Evolutionary conservation across 2,113 vertebrate genomes (phyloP), one percentile per base, ranked within the genome.

Genomic region (Equus quagga): DNA sequence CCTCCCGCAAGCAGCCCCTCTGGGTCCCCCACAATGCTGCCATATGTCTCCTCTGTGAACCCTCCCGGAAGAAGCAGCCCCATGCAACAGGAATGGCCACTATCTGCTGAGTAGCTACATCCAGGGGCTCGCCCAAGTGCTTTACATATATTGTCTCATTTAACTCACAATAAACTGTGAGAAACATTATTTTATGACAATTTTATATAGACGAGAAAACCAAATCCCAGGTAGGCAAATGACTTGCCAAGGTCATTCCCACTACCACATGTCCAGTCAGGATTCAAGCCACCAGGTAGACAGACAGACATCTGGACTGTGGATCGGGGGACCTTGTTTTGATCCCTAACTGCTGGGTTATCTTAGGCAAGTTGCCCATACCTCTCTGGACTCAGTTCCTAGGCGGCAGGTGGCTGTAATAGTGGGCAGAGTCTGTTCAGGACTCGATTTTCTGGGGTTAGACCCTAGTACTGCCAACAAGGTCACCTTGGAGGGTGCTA

Each of bases 41-140:
- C 6, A 0, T 31, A 13, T 31, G 23, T 26, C 46, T 14, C 17
- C 28, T n/a, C 54, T 8, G 0, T 21, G 44, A 31, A 8, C 1
- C 14, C 11, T 28, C 54, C 60, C 18, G 67, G 24, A 54, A 79
- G 41, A n/a, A 91, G 54, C 10, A 64, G 21, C 2, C 3, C 0
- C 1, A 1, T 28, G 2, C 10, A 33, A 44, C 44, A 15, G 6
- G 41, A 8, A 6, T 21, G 75, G 21, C 33, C 26, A 2, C 14
- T 5, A 1, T 49, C 24, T 67, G 14, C 24, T 54, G 31, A 19
- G 31, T 13, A 60, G 58, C 41, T 36, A 41, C 6, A 8, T 44
- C 11, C 49, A 44, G 21, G 72, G 51, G 24, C 14, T 62, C 41
- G 5, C 54, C 56, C 41, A 15, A 41, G 9, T 15, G 26, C 62